Evolutionary conservation across 2,888 invertebrate genomes (phyloP), one percentile per base, ranked within the genome.

Genomic region (Cheilosia grossa): DNA sequence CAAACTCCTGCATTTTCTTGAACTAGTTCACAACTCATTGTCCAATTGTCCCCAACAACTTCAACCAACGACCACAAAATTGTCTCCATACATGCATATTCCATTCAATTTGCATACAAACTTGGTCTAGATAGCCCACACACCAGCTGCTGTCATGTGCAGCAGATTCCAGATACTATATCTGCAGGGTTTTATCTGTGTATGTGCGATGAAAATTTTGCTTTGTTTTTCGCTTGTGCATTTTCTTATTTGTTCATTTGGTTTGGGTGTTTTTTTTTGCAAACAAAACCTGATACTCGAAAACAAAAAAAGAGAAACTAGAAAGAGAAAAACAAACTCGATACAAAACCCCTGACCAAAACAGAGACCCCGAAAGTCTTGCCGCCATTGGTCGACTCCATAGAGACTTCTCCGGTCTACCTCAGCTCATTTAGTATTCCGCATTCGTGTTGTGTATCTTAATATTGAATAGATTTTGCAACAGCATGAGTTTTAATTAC

Each of bases 401-500:
- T 30, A 21, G 13, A 21, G 37, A 70, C 63, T 47, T 47, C 58
- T 53, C 53, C 40, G 75, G 82, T 66, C 66, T 54, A 82, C 82
- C 77, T 77, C 72, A 82, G 56, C 54, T 37, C 24, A 73, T 54
- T 74, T 24, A 58, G 3, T 47, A 80, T 69, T 70, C 74, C 69
- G 79, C 53, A 74, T 64, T 74, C 47, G 53, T 59, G 17, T 42
- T 80, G 64, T 33, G 58, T 64, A 33, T 51, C 47, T 82, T 6
- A 21, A 13, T 53, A 63, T 73, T 67, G 59, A 70, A 81, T 61
- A 74, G 61, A 77, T 70, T 51, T 59, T 85, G 85, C 81, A 75
- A 81, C 72, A 63, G 44, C 75, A 72, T 61, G 37, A 66, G 66
- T 77, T 85, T 77, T 85, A 80, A 81, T 85, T 85, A 81, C 75